phyloP scores from a whole-genome alignment of 2,888 invertebrate genomes.

The Hirtodrosophila duncani region DNA sequence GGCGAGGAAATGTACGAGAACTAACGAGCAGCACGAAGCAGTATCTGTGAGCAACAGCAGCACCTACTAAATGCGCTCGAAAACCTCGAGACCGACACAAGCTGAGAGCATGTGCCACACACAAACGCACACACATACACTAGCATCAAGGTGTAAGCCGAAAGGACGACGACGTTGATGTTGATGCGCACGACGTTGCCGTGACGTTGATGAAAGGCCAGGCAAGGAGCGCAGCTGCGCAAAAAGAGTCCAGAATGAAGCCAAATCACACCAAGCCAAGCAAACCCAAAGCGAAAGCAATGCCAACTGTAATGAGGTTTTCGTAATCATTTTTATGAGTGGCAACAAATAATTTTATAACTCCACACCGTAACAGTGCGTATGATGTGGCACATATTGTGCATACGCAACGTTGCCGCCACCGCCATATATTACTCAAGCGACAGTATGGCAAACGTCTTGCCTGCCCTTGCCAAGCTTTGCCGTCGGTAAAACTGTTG shows the following conservation, averaged over 20 bases:
- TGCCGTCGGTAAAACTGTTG: conserved; percentile 65
- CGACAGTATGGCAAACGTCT: background rate
- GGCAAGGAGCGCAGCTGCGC: conserved; percentile 16
- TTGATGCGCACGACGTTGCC: conserved; percentile 24
- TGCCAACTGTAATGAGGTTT: no score
- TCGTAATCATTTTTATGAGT: conserved; percentile 2
- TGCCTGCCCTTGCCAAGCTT: conserved; percentile 22
- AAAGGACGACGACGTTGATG: conserved; percentile 34
- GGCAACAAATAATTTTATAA: conserved; percentile 12
- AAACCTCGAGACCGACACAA: conserved; percentile 40
- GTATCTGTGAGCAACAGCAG: conserved; percentile 23
- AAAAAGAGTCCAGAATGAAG: no score
- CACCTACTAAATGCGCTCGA: conserved; percentile 35
- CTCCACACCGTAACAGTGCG: background rate
- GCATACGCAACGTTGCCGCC: conserved; percentile 17
- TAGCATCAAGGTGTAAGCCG: conserved; percentile 59
- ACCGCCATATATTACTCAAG: conserved; percentile 29
- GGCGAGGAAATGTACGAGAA: conserved; percentile 42
- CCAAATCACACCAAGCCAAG: no score
- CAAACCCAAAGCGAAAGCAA: no score
- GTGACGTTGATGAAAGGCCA: background rate
- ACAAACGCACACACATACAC: conserved; percentile 32
- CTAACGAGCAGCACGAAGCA: conserved; percentile 61
- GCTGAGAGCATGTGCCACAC: conserved; percentile 53
- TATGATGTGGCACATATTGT: conserved; percentile 15